Conservation (phyloP, 2,888 invertebrate genomes). For the Torymus auratus region DNA sequence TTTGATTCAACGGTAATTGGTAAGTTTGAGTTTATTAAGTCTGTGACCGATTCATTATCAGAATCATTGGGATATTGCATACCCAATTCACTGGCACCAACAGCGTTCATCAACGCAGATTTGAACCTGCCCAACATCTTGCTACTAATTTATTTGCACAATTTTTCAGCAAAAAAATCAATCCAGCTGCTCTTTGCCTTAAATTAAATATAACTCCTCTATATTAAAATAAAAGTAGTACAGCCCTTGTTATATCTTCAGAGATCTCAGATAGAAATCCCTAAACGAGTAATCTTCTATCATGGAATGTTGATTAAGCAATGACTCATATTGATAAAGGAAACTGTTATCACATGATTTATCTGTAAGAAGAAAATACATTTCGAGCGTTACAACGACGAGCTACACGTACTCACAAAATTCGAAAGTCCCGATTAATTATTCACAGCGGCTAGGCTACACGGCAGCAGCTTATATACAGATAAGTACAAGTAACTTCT, state of each 20-base stretch:
- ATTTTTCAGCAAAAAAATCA: slow-evolving; percentile 9
- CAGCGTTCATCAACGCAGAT: slow-evolving; percentile 81
- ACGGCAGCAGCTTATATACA: no score
- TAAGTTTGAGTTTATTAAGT: slow-evolving; percentile 68
- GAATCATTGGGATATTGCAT: slow-evolving; percentile 70
- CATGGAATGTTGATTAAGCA: slow-evolving; percentile 45
- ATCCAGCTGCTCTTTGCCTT: neutral
- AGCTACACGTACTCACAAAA: no score
- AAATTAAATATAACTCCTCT: slow-evolving; percentile 1
- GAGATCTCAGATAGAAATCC: neutral
- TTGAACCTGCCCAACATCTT: slow-evolving; percentile 82
- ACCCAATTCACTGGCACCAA: slow-evolving; percentile 77
- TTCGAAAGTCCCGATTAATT: no score
- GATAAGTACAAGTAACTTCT: no score
- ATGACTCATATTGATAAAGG: slow-evolving; percentile 18
- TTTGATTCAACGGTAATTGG: slow-evolving; percentile 69
- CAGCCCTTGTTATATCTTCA: slow-evolving; percentile 9
- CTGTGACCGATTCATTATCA: slow-evolving; percentile 67
- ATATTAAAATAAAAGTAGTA: slow-evolving; percentile 26
- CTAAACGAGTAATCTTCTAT: slow-evolving; percentile 29
- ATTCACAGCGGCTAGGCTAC: no score
- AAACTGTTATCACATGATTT: slow-evolving; percentile 41
- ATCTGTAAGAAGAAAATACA: slow-evolving; percentile 31
- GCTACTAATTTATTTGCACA: neutral
- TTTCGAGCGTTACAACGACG: no score